Evolutionary conservation across 2,797 vertebrate genomes (phyloP).

Genomic region (Acanthurus tractus): DNA sequence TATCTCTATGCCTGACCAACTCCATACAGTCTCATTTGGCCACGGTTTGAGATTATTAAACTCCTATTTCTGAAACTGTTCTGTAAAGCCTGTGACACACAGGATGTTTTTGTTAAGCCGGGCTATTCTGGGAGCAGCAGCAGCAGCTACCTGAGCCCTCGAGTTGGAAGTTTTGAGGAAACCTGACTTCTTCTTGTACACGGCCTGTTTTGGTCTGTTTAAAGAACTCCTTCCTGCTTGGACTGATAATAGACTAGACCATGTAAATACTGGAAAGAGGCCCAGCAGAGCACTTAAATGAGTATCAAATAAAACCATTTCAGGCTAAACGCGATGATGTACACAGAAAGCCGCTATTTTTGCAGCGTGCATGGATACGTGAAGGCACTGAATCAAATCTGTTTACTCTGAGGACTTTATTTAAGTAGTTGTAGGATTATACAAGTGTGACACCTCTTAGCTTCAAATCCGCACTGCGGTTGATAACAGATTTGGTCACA

Average conservation of each 20-base stretch:
- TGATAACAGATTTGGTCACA: conserved; percentile 51
- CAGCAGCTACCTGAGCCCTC: conserved; percentile 52
- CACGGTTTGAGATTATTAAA: conserved; percentile 35
- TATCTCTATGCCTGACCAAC: conserved; percentile 39
- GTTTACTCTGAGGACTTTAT: conserved; percentile 49
- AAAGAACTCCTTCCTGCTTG: conserved; percentile 67
- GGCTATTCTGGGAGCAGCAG: conserved; percentile 70
- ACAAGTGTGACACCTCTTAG: conserved; percentile 50
- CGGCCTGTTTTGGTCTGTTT: conserved; percentile 69
- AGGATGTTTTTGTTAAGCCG: conserved; percentile 69
- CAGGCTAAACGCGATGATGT: conserved; percentile 41
- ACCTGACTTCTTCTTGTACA: conserved; percentile 59
- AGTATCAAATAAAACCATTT: conserved; percentile 54
- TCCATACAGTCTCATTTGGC: conserved; percentile 33
- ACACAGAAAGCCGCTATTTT: conserved; percentile 46
- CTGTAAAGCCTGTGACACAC: conserved; percentile 50
- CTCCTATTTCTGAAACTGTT: conserved; percentile 48
- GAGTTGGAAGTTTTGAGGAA: conserved; percentile 67
- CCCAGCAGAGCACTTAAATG: conserved; percentile 44
- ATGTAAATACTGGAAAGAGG: conserved; percentile 65
- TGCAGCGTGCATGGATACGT: conserved; percentile 8
- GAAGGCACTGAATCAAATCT: conserved; percentile 34
- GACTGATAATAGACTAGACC: conserved; percentile 68
- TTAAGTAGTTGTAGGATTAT: conserved; percentile 64
- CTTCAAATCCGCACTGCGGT: conserved; percentile 38